Percentiles rank a stretch among this genome's conserved stretches.
These are phyloP conservation scores for Epistrophe grossulariae DNA, from an alignment of 2,888 invertebrate genomes.

Conservation along the genomic window DNA sequence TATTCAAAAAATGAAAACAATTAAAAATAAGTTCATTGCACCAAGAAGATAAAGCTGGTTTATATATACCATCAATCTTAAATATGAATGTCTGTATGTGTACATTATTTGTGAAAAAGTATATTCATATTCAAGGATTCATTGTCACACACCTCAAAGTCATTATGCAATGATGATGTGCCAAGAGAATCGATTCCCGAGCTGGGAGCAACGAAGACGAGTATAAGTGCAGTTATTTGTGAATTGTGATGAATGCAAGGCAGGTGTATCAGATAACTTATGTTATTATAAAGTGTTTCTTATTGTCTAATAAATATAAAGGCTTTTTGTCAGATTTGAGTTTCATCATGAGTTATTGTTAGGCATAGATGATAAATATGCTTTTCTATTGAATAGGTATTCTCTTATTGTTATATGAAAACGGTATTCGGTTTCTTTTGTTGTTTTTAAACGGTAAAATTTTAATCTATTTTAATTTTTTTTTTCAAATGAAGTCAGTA, in stretches of 20 bases:
- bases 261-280: conserved; percentile 51
- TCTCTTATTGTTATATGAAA: background rate
- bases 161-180: conserved; percentile 43
- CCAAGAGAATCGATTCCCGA: conserved; percentile 47
- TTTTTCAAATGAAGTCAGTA: background rate
- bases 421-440: background rate
- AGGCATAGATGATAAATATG: background rate
- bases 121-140: conserved; percentile 41
- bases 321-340: conserved; percentile 29
- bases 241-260: conserved; percentile 18
- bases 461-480: background rate
- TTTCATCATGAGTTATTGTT: conserved; percentile 20
- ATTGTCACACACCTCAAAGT: conserved; percentile 55
- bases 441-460: conserved; percentile 3
- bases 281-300: conserved; percentile 40
- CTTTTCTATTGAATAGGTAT: conserved; percentile 17
- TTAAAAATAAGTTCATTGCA: conserved; percentile 37
- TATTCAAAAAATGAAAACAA: conserved; percentile 3
- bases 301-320: conserved; percentile 48
- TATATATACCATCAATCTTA: no score
- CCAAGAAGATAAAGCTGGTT: conserved; percentile 11
- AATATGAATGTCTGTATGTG: conserved; percentile 1
- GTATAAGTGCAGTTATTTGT: conserved; percentile 37
- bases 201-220: background rate
- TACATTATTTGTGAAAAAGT: conserved; percentile 27